phyloP scores from a whole-genome alignment of 2,113 vertebrate species.

The Jacana jacana region DNA sequence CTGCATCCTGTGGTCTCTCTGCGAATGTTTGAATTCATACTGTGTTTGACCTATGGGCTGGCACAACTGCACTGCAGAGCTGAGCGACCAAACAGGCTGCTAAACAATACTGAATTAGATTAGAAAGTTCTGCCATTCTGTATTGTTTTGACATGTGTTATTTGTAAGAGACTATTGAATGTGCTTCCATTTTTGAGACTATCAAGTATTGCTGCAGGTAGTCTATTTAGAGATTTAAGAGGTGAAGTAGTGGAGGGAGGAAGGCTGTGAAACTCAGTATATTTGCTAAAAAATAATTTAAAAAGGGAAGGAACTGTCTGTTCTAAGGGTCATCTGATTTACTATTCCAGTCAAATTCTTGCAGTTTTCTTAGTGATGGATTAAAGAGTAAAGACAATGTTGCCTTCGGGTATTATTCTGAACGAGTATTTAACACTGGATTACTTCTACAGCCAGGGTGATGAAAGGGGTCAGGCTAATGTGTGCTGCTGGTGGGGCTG shows the following conservation, averaged over 20 bases:
- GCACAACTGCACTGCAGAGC: background rate
- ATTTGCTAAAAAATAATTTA: background rate
- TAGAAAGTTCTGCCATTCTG: background rate
- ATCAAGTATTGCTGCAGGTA: background rate
- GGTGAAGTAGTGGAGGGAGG: background rate
- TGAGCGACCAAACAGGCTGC: background rate
- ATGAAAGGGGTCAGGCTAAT: background rate
- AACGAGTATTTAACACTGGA: background rate
- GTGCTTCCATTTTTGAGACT: background rate
- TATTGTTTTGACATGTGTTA: background rate
- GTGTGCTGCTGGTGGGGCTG: background rate
- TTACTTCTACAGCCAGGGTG: background rate
- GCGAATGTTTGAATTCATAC: background rate
- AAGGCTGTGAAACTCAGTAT: background rate
- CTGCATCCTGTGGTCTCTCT: background rate
- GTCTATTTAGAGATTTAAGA: background rate
- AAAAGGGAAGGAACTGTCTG: background rate
- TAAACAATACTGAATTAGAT: background rate
- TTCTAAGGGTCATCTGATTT: background rate
- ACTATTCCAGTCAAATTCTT: background rate
- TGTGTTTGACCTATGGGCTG: conserved; percentile 45
- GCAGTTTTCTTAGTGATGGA: background rate
- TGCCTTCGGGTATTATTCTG: background rate
- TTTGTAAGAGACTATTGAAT: too few relatives aligned
- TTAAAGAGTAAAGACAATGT: background rate